phyloP scores from a whole-genome alignment of 2,113 vertebrate species.

The Gorsachius goisagi region DNA sequence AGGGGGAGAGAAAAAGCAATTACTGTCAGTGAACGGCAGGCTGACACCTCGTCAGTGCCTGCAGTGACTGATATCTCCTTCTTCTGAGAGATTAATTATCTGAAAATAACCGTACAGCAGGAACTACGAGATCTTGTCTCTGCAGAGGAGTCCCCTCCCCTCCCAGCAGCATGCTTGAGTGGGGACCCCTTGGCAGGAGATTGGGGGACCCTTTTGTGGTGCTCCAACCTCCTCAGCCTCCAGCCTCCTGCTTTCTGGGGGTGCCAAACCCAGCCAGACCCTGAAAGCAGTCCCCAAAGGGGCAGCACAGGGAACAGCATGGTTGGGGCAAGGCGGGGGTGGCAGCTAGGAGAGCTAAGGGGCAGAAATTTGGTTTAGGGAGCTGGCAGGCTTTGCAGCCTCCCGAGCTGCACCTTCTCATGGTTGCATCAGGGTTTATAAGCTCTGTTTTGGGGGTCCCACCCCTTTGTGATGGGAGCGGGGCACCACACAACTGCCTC shows the following conservation, averaged over 20 bases:
- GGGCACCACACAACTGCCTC: background rate
- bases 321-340: accelerated
- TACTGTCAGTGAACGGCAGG: background rate
- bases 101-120: background rate
- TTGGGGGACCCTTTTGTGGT: background rate
- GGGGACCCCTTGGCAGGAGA: accelerated
- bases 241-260: background rate
- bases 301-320: background rate
- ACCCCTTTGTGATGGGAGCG: background rate
- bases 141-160: background rate
- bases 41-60: constrained; percentile 13
- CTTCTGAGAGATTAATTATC: constrained; percentile 46
- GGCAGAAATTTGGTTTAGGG: background rate
- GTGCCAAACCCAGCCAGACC: background rate
- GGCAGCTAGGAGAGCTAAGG: background rate
- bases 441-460: background rate
- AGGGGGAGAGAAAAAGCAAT: constrained; percentile 3
- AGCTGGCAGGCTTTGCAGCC: background rate
- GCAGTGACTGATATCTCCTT: constrained; percentile 33
- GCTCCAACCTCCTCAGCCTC: background rate
- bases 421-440: background rate
- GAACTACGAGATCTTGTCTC: background rate
- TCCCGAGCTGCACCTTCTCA: background rate
- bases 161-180: background rate
- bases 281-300: background rate